Evolutionary conservation across 2,113 vertebrate genomes (phyloP).

Genomic region (Pluvianellus socialis): DNA sequence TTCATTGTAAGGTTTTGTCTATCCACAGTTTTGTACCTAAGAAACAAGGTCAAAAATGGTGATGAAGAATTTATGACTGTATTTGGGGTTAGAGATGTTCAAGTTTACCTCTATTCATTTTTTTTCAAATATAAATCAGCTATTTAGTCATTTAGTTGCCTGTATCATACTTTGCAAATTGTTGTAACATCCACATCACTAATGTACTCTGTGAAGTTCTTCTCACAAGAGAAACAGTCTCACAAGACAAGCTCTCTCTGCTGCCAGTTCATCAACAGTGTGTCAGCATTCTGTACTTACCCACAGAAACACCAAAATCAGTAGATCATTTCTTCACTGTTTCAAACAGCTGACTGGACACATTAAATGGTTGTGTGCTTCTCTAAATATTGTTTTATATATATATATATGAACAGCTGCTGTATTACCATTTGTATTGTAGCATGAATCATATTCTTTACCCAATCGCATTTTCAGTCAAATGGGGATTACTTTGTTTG

Average conservation of each 20-base stretch:
- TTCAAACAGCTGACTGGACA: not conserved
- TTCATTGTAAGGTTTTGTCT: not conserved
- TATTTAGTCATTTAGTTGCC: not conserved
- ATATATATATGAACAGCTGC: not conserved
- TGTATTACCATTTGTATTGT: not conserved
- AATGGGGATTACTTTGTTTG: not conserved
- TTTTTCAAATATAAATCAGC: not conserved
- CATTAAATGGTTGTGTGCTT: not conserved
- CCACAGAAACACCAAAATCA: not conserved
- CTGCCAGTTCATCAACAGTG: not conserved
- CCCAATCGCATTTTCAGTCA: not conserved
- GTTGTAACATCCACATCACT: not conserved
- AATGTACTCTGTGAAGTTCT: not conserved
- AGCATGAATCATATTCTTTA: not conserved
- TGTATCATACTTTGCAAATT: not conserved
- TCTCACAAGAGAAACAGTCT: not conserved
- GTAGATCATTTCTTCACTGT: not conserved
- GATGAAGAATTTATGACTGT: not conserved
- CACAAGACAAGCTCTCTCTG: not conserved
- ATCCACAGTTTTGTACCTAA: not conserved
- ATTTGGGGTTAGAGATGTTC: not conserved
- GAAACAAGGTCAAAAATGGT: not conserved
- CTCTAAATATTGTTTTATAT: not conserved
- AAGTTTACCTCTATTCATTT: not conserved
- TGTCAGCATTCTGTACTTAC: not conserved